Percentiles rank a stretch among this genome's conserved stretches.
phyloP scores from a whole-genome alignment of 2,888 invertebrate species.

The Yponomeuta cagnagella region DNA sequence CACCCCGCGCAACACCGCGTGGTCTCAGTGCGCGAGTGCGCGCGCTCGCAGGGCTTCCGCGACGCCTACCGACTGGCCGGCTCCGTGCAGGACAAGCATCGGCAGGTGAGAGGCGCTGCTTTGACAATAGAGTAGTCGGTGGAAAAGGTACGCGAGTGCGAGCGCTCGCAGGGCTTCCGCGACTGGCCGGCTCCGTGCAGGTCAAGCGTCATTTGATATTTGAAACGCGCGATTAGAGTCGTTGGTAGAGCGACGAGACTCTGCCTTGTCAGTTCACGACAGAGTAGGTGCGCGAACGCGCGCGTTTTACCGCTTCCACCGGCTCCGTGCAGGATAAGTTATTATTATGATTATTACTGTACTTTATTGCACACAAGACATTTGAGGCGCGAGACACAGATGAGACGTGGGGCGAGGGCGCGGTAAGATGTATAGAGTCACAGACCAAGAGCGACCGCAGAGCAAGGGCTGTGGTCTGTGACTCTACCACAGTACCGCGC shows the following conservation, averaged over 20 bases:
- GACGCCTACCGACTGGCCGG: slow-evolving; percentile 86
- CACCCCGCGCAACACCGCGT: slow-evolving; percentile 88
- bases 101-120: slow-evolving; percentile 76
- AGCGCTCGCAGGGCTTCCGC: slow-evolving; percentile 76
- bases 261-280: background rate
- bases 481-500: too few relatives aligned
- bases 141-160: slow-evolving; percentile 46
- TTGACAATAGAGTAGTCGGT: too few relatives aligned
- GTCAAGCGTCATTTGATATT: slow-evolving; percentile 76
- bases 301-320: slow-evolving; percentile 88
- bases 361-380: too few relatives aligned
- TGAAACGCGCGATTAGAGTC: too few relatives aligned
- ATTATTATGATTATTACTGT: too few relatives aligned
- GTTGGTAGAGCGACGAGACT: background rate
- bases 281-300: slow-evolving; percentile 83
- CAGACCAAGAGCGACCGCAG: too few relatives aligned
- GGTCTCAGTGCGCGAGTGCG: slow-evolving; percentile 91
- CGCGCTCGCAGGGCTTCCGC: slow-evolving; percentile 89
- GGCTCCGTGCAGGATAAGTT: slow-evolving; percentile 81
- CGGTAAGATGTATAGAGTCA: too few relatives aligned
- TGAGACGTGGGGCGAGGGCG: too few relatives aligned
- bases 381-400: too few relatives aligned
- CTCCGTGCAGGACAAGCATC: slow-evolving; percentile 83
- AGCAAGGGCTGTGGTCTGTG: too few relatives aligned
- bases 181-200: slow-evolving; percentile 83